These are phyloP conservation scores for Caradrina clavipalpis DNA, from an alignment of 2,888 invertebrate species.

Conservation along the genomic window DNA sequence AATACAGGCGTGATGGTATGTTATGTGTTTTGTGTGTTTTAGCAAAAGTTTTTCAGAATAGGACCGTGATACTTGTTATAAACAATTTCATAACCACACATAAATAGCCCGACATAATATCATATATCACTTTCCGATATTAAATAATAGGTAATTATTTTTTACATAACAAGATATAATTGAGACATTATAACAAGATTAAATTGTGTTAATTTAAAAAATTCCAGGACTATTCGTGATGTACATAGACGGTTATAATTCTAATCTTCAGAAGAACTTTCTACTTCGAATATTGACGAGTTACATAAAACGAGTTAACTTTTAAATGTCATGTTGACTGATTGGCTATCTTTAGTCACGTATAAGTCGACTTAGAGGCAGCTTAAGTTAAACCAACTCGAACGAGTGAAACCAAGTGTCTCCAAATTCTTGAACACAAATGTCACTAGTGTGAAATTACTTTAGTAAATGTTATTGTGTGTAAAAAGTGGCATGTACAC, in stretches of 20 bases:
- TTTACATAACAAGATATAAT: not conserved
- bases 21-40: too few species aligned
- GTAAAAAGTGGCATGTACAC: too few species aligned
- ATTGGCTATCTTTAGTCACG: conserved; percentile 30
- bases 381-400: conserved; percentile 7
- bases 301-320: conserved; percentile 36
- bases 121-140: not conserved
- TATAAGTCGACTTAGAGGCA: not conserved
- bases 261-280: conserved; percentile 18
- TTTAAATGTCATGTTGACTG: conserved; percentile 26
- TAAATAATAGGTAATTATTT: not conserved
- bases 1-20: too few species aligned
- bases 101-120: conserved; percentile 2
- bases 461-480: too few species aligned
- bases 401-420: conserved; percentile 1
- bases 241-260: not conserved
- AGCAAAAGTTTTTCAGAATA: too few species aligned
- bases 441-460: not conserved
- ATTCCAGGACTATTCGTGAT: not conserved
- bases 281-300: conserved; percentile 23
- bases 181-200: too few species aligned
- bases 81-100: not conserved
- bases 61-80: not conserved
- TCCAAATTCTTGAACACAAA: conserved; percentile 4
- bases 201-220: too few species aligned